Evolutionary conservation across 2,888 invertebrate species (phyloP).

Genomic region (Meteorus colon): DNA sequence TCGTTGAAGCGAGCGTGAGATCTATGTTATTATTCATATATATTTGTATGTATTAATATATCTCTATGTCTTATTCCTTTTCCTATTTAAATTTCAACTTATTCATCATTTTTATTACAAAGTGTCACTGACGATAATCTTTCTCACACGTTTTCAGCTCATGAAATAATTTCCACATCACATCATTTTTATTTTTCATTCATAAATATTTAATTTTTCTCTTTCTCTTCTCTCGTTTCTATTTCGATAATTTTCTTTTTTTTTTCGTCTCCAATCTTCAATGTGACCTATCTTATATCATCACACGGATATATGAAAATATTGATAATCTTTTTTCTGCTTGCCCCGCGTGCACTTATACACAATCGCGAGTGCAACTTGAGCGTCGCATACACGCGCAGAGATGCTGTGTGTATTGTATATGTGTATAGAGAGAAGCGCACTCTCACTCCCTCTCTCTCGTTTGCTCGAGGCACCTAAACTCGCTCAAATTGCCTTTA

Average conservation of each 20-base stretch:
- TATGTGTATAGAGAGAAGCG: slow-evolving; percentile 24
- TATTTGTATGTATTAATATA: not conserved
- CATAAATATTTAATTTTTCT: not conserved
- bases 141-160: slow-evolving; percentile 27
- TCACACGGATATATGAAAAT: not conserved
- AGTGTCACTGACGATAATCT: slow-evolving; percentile 9
- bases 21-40: not conserved
- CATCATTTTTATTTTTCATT: not conserved
- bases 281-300: not conserved
- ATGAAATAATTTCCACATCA: slow-evolving; percentile 32
- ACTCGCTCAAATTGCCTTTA: slow-evolving; percentile 65
- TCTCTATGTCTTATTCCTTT: not conserved
- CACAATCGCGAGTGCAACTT: not conserved
- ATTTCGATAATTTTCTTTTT: not conserved
- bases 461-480: slow-evolving; percentile 57
- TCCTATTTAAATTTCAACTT: not conserved
- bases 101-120: slow-evolving; percentile 14
- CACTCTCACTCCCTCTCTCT: slow-evolving; percentile 31
- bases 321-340: not conserved
- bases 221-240: not conserved
- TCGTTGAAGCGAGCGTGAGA: slow-evolving; percentile 24
- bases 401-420: slow-evolving; percentile 21
- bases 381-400: slow-evolving; percentile 31
- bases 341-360: not conserved
- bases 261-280: not conserved